Base-by-base conservation (phyloP, 2,113 vertebrate species). In the Dipodomys ordii region DNA sequence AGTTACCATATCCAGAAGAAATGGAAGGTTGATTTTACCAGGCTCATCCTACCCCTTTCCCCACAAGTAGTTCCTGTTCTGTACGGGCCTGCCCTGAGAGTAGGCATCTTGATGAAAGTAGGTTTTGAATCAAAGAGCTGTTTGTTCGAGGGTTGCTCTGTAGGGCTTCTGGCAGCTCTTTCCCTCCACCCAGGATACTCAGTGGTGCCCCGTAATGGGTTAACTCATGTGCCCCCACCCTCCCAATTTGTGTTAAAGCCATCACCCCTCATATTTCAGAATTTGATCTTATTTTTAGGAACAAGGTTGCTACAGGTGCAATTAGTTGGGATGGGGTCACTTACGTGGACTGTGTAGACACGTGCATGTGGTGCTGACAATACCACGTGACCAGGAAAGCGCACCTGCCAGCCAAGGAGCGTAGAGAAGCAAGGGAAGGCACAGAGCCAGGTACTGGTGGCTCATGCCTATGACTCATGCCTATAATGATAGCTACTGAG, bases 21-120 rank as follows among this genome's bases (percentile, higher is more conserved):
- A 44, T 11, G 35, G 35, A 64, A 32, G 46, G 72, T 23, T 77
- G 71, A 77, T 91, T 91, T 49, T 30, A 25, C 30, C n/a, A 18
- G 2, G 25, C 6, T 72, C 11, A 79, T 11, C 76, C 46, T 32
- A 46, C 65, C 22, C n/a, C 22, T 79, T 87, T 71, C 39, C 68
- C 11, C 9, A 53, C 0, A 4, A 76, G 18, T 16, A 9, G 0
- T 64, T 60, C 73, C 44, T 67, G 4, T 32, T 69, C 74, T 23
- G 32, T 60, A 81, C 73, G 13, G 64, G 1, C 8, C 7, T 87
- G 5, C 22, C 46, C 4, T 0, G 20, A 35, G 9, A 3, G 39
- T 8, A 9, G 18, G 15, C 19, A 15, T 18, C 20, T 46, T 19
- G 12, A 27, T 22, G 0, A 1, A 9, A 32, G 1, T 30, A 15